A percentile compares a stretch with the other conserved stretches of the same genome.
Conservation (phyloP, 2,113 vertebrate species). For the Sinocyclocheilus anshuiensis region DNA sequence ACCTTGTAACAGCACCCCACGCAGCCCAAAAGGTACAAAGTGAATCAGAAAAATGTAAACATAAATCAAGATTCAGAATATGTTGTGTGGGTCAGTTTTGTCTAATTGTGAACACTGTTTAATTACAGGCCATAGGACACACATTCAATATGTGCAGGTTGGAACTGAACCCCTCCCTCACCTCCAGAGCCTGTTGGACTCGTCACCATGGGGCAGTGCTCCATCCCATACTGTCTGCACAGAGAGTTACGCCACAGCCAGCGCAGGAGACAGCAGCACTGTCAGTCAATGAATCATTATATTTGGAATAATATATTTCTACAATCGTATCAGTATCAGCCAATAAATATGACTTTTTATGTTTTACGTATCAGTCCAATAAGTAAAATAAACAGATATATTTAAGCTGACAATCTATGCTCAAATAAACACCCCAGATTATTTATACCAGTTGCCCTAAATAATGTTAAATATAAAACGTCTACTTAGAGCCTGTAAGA, state of each 20-base stretch:
- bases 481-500: not conserved
- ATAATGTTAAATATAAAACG: not conserved
- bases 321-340: not conserved
- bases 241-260: conserved; percentile 45
- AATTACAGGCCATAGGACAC: conserved; percentile 6
- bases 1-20: conserved; percentile 64
- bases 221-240: conserved; percentile 26
- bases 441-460: not conserved
- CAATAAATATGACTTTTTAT: not conserved
- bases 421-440: not conserved
- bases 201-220: conserved; percentile 34
- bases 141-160: not conserved
- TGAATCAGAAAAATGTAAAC: not conserved
- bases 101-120: not conserved
- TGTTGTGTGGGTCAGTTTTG: not conserved
- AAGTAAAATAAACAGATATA: not conserved
- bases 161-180: conserved; percentile 11
- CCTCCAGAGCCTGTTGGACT: conserved; percentile 42
- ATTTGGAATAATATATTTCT: not conserved
- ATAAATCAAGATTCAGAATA: not conserved
- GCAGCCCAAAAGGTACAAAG: conserved; percentile 11
- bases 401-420: too few species aligned
- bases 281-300: conserved; percentile 32
- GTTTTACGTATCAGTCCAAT: not conserved
- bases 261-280: conserved; percentile 17